A percentile compares a stretch with the other conserved stretches of the same genome.
phyloP scores from a whole-genome alignment of 1,140 invertebrate genomes.

The Pseudachorutes palmiensis region DNA sequence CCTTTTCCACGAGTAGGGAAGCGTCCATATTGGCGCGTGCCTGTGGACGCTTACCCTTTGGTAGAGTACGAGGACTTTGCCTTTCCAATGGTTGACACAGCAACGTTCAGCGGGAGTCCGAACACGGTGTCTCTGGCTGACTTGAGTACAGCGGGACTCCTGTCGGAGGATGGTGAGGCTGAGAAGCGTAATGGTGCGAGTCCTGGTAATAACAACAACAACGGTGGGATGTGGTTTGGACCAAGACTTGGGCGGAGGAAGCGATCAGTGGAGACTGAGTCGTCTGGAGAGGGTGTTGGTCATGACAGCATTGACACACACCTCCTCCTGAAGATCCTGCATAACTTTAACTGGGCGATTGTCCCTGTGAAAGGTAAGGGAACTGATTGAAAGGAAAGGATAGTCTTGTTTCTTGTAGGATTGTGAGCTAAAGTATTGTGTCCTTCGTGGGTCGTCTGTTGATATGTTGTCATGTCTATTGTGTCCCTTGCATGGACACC shows the following conservation, averaged over 20 bases:
- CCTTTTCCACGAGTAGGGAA: constrained; percentile 37
- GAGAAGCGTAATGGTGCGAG: constrained; percentile 23
- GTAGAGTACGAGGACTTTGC: constrained; percentile 35
- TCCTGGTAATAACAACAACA: background rate
- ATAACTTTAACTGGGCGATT: constrained; percentile 38
- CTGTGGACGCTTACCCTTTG: constrained; percentile 20
- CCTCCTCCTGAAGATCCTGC: constrained; percentile 34
- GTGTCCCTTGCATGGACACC: no score
- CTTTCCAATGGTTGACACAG: constrained; percentile 6
- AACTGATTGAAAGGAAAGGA: background rate
- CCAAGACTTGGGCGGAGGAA: constrained; percentile 35
- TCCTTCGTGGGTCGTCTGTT: background rate
- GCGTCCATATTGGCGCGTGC: constrained; percentile 27
- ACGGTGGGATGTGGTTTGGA: constrained; percentile 37
- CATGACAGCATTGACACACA: constrained; percentile 27
- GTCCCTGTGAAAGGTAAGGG: constrained; percentile 34
- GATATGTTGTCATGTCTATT: background rate
- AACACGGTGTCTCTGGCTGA: background rate
- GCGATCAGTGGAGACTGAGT: constrained; percentile 20
- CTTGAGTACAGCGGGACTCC: background rate
- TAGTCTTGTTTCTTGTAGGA: background rate
- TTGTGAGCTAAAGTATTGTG: background rate
- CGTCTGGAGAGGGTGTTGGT: constrained; percentile 1
- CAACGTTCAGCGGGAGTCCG: constrained; percentile 5
- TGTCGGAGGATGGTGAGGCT: constrained; percentile 15